Evolutionary conservation across 2,888 invertebrate species (phyloP).

Genomic region (Dione juno): DNA sequence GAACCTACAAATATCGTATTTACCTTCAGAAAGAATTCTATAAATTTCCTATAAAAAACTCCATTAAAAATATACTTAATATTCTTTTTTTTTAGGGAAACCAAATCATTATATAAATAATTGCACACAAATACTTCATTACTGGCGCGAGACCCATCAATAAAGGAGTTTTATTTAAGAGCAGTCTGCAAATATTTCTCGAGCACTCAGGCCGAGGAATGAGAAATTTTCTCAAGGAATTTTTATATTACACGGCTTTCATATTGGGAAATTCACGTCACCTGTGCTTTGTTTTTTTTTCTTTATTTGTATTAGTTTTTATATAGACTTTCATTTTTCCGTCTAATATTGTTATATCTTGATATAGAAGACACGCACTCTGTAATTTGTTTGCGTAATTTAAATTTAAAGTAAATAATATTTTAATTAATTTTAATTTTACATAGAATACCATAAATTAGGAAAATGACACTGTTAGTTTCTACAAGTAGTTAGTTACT

Average conservation of each 20-base stretch:
- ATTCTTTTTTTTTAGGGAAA: not conserved
- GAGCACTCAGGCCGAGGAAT: conserved; percentile 29
- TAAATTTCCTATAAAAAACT: too few relatives aligned
- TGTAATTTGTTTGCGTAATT: too few relatives aligned
- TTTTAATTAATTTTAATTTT: too few relatives aligned
- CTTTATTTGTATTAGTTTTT: not conserved
- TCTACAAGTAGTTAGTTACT: too few relatives aligned
- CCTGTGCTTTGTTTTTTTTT: conserved; percentile 35
- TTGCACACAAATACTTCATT: conserved; percentile 13
- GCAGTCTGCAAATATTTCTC: conserved; percentile 47
- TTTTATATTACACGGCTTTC: conserved; percentile 46
- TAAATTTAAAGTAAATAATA: too few relatives aligned
- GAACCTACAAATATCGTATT: too few relatives aligned
- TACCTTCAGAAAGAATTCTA: too few relatives aligned
- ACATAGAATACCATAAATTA: too few relatives aligned
- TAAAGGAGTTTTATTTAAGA: conserved; percentile 33
- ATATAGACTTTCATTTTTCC: not conserved
- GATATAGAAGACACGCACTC: too few relatives aligned
- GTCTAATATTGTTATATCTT: too few relatives aligned
- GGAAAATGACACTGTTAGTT: too few relatives aligned
- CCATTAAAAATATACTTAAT: too few relatives aligned
- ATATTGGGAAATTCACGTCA: conserved; percentile 40
- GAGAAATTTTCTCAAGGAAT: conserved; percentile 40
- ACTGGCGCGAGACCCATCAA: not conserved
- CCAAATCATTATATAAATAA: not conserved